phyloP scores from a whole-genome alignment of 2,113 vertebrate species.

The Cygnus buccinator region DNA sequence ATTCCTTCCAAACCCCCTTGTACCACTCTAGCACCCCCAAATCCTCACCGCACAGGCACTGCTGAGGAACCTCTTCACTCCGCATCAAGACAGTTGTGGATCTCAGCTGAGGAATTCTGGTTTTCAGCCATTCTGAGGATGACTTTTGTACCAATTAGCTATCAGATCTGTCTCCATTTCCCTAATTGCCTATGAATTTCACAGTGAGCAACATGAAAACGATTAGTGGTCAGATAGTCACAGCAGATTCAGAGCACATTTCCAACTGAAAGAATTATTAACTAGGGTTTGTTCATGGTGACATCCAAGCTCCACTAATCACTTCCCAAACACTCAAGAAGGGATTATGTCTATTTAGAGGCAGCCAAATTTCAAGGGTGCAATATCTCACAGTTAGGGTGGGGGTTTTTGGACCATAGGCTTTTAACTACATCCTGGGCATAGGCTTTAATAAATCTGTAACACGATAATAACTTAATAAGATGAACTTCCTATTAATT shows the following conservation, averaged over 20 bases:
- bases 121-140: not conserved
- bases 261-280: not conserved
- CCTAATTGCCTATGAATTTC: constrained; percentile 15
- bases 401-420: not conserved
- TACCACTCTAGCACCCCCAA: not conserved
- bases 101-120: not conserved
- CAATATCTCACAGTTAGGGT: not conserved
- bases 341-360: not conserved
- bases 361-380: not conserved
- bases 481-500: not conserved
- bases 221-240: constrained; percentile 34
- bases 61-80: not conserved
- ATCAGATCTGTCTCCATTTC: not conserved
- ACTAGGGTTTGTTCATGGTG: not conserved
- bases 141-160: constrained; percentile 36
- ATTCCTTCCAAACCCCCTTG: not conserved
- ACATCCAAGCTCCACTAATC: not conserved
- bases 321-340: not conserved
- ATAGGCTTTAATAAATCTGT: not conserved
- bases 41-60: not conserved
- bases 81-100: not conserved
- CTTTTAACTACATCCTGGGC: not conserved
- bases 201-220: constrained; percentile 9
- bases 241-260: constrained; percentile 35
- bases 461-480: not conserved